Evolutionary conservation across 1,140 invertebrate genomes (phyloP).

Genomic region (Gonatopus flavifemur): DNA sequence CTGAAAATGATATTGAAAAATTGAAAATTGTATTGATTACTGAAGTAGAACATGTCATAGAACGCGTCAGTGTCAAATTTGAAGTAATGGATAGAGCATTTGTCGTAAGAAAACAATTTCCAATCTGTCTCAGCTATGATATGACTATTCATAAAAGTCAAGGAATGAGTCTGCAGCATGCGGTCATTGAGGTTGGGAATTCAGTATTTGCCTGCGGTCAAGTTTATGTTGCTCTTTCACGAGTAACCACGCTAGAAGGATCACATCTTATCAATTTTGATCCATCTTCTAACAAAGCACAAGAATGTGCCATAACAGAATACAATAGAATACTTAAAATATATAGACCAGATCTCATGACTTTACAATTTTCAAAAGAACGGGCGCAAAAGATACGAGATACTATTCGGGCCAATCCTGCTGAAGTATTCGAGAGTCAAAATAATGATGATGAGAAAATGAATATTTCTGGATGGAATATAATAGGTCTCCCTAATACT

Average conservation of each 20-base stretch:
- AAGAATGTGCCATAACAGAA: constrained; percentile 28
- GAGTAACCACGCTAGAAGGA: constrained; percentile 38
- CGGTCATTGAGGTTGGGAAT: too few relatives aligned
- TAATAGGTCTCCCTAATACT: constrained; percentile 11
- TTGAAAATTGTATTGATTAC: constrained; percentile 12
- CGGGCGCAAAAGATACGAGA: constrained; percentile 1
- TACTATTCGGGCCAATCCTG: too few relatives aligned
- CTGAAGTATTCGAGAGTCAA: neutral
- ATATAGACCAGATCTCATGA: constrained; percentile 20
- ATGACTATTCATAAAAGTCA: constrained; percentile 37
- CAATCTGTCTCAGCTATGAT: constrained; percentile 41
- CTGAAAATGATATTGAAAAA: constrained; percentile 6
- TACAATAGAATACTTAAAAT: constrained; percentile 33
- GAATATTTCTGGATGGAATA: neutral
- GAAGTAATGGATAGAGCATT: constrained; percentile 36
- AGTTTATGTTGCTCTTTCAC: constrained; percentile 45
- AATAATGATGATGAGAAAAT: constrained; percentile 1
- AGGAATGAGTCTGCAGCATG: too few relatives aligned
- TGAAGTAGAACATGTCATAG: constrained; percentile 21
- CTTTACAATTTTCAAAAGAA: constrained; percentile 11
- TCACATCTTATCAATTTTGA: constrained; percentile 41
- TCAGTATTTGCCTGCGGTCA: constrained; percentile 39
- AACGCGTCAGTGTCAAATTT: constrained; percentile 33
- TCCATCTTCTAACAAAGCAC: constrained; percentile 27
- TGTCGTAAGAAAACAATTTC: constrained; percentile 44